These are phyloP conservation scores for Colossoma macropomum DNA, from an alignment of 2,113 vertebrate species.

Conservation along the genomic window DNA sequence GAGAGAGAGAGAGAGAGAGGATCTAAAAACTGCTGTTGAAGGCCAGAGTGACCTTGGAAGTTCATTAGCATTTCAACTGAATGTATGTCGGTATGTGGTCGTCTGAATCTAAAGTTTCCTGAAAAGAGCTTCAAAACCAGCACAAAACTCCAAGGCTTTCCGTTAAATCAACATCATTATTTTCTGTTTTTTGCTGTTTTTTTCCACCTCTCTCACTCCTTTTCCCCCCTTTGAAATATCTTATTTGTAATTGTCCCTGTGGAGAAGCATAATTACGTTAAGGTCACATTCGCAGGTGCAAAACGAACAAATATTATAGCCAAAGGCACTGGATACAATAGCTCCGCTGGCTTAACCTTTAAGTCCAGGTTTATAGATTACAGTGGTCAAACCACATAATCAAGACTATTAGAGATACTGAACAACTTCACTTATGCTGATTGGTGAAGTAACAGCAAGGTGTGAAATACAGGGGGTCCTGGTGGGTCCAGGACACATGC, in stretches of 20 bases:
- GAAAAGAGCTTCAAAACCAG: slow-evolving; percentile 57
- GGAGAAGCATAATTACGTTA: slow-evolving; percentile 66
- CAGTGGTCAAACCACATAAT: too few relatives aligned
- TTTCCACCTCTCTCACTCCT: slow-evolving; percentile 9
- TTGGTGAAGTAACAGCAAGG: too few relatives aligned
- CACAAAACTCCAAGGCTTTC: slow-evolving; percentile 35
- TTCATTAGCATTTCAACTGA: slow-evolving; percentile 58
- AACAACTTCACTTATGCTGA: too few relatives aligned
- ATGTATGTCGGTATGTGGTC: slow-evolving; percentile 35
- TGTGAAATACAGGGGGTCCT: too few relatives aligned
- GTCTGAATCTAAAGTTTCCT: slow-evolving; percentile 52
- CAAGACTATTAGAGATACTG: too few relatives aligned
- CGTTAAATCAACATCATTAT: slow-evolving; percentile 67
- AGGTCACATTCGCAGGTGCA: slow-evolving; percentile 60
- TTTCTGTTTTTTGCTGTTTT: slow-evolving; percentile 18
- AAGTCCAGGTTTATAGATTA: too few relatives aligned
- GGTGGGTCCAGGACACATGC: too few relatives aligned
- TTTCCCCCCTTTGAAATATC: slow-evolving; percentile 24
- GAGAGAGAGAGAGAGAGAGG: slow-evolving; percentile 46
- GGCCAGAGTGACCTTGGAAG: slow-evolving; percentile 66
- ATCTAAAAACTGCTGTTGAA: slow-evolving; percentile 62
- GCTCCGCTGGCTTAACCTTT: too few relatives aligned
- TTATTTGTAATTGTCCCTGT: slow-evolving; percentile 75
- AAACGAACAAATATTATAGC: too few relatives aligned
- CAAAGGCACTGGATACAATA: too few relatives aligned